Conservation (phyloP, 1,140 invertebrate genomes). For the Oryctes rhinoceros region DNA sequence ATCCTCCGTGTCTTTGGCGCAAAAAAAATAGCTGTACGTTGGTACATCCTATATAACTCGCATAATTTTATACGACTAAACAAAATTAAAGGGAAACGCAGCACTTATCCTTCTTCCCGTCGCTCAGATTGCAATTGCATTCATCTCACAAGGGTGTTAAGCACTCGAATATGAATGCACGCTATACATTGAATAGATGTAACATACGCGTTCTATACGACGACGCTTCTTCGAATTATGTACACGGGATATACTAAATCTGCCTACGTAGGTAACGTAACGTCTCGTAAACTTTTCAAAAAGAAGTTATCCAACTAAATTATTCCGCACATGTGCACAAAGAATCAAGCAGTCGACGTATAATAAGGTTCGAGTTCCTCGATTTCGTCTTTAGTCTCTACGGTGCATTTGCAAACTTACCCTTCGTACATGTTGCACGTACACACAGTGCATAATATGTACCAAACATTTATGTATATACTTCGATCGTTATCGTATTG, state of each 20-base stretch:
- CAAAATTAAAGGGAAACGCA: neutral
- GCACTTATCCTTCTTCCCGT: neutral
- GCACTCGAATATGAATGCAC: neutral
- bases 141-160: neutral
- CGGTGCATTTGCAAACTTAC: neutral
- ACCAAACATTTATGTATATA: neutral
- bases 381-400: neutral
- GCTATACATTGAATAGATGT: neutral
- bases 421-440: neutral
- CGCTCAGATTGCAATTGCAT: neutral
- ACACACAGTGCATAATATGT: too few relatives aligned
- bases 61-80: neutral
- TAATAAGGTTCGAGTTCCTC: neutral
- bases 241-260: neutral
- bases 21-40: too few relatives aligned
- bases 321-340: constrained; percentile 13
- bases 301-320: constrained; percentile 13
- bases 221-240: neutral
- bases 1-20: too few relatives aligned
- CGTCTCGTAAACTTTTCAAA: neutral
- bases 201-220: neutral
- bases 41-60: too few relatives aligned
- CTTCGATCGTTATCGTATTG: neutral
- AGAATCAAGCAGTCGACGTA: constrained; percentile 4
- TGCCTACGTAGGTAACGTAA: neutral